Evolutionary conservation across 2,797 vertebrate genomes (phyloP).

Genomic region (Sebastes itinus): DNA sequence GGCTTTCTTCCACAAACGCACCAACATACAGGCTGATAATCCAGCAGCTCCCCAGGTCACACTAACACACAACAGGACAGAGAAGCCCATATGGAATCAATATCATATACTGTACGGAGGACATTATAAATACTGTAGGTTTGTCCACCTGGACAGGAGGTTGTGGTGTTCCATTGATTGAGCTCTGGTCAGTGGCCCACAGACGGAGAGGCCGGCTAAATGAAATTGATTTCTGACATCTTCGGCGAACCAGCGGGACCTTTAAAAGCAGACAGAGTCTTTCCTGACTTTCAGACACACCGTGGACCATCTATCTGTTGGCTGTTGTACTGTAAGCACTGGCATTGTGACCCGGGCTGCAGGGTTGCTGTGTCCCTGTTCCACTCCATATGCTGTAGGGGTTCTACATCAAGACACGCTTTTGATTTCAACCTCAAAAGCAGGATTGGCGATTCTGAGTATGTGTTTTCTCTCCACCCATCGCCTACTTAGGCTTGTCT

Average conservation of each 20-base stretch:
- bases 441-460: neutral
- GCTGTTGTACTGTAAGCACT: neutral
- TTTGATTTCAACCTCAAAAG: neutral
- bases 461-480: no score
- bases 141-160: neutral
- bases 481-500: no score
- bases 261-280: conserved; percentile 6
- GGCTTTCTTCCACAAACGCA: neutral
- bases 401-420: neutral
- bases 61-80: neutral
- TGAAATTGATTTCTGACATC: conserved; percentile 25
- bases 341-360: neutral
- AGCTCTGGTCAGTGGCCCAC: conserved; percentile 8
- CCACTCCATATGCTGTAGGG: neutral
- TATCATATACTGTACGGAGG: neutral
- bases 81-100: conserved; percentile 29
- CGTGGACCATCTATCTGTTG: neutral
- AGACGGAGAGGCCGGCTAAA: conserved; percentile 13
- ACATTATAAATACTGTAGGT: neutral
- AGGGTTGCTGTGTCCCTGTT: neutral
- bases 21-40: neutral
- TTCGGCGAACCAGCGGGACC: neutral
- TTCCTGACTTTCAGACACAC: neutral
- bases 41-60: neutral
- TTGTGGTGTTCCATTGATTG: conserved; percentile 4